Base-by-base conservation (phyloP, 2,888 invertebrate species). In the Conus canariensis region DNA sequence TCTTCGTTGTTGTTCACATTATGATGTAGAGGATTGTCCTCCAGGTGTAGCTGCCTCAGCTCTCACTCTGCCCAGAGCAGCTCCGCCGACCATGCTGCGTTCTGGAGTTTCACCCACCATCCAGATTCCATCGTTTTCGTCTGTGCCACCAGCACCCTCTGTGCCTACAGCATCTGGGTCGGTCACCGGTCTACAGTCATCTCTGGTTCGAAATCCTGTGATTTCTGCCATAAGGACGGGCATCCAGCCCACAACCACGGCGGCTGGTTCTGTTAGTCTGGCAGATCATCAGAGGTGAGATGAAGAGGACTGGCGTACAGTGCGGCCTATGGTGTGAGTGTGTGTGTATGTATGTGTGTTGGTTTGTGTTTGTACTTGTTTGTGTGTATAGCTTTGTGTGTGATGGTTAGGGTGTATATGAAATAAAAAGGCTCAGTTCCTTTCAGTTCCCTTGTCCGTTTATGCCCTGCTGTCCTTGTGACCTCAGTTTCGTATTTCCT, bases 221-320 rank as follows among this genome's bases (percentile, higher is more conserved):
- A 92, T 93, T n/a, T 92, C 93, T n/a, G 91, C 91, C 45, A 92
- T 93, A 19, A 90, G 93, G 30, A 92, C 93, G 10, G 93, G 90
- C 8, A 93, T 93, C 19, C 94, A 93, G 16, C 92, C 94, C 87
- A 85, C 92, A 16, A 88, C 91, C 7, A 58, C 58, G 1, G 19
- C 22, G 58, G n/a, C 56, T 6, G 82, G 82, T 8, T 83, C 82
- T 22, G 82, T 83, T 22, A 22, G 56, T 58, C 58, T 83, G 58
- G 19, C 82, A 4, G 82, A 83, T 58, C 82, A 83, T 83, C 82
- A 83, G 77, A 77, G 77, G 77, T 80, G 14, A 80, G 30, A 30
- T 70, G 70, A 22, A 19, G 70, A 2, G 19, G 19, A 30, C 4
- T 80, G 80, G 30, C 30, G 12, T 9, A 45, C 45, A 14, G 30